These are phyloP conservation scores for Platypus cylindrus DNA, from an alignment of 2,888 invertebrate genomes.

Conservation along the genomic window DNA sequence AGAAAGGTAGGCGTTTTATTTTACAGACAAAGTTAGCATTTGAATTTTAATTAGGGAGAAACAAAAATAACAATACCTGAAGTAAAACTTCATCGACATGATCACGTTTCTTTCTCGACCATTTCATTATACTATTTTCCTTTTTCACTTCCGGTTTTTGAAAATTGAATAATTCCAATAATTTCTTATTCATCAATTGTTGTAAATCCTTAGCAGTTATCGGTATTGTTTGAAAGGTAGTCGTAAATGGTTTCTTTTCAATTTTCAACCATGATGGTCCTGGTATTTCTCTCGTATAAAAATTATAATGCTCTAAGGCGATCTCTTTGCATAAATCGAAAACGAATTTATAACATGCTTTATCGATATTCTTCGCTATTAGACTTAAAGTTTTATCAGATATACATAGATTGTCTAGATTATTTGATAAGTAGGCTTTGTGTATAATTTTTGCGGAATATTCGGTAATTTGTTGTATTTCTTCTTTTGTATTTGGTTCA, in stretches of 20 bases:
- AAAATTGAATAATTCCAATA: constrained; percentile 41
- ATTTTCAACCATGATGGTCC: constrained; percentile 41
- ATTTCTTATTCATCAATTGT: constrained; percentile 39
- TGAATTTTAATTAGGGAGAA: too few relatives aligned
- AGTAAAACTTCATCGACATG: constrained; percentile 60
- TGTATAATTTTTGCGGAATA: constrained; percentile 37
- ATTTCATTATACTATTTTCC: constrained; percentile 46
- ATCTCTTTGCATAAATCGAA: constrained; percentile 51
- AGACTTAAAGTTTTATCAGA: constrained; percentile 26
- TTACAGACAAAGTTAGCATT: too few relatives aligned
- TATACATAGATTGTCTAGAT: constrained; percentile 25
- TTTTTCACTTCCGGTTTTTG: constrained; percentile 36
- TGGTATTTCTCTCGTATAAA: constrained; percentile 33
- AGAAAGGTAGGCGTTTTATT: too few relatives aligned
- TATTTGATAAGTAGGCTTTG: constrained; percentile 31
- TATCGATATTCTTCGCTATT: constrained; percentile 28
- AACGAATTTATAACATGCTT: constrained; percentile 44
- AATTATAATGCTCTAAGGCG: constrained; percentile 39
- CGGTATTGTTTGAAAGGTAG: constrained; percentile 34
- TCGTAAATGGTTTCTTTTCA: constrained; percentile 28
- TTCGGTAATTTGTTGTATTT: constrained; percentile 36
- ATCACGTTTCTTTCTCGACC: constrained; percentile 53
- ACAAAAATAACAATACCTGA: too few relatives aligned
- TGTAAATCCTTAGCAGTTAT: constrained; percentile 38
- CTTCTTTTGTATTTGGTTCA: constrained; percentile 36